Base-by-base conservation (phyloP, 2,888 invertebrate genomes). In the Lycaena phlaeas region DNA sequence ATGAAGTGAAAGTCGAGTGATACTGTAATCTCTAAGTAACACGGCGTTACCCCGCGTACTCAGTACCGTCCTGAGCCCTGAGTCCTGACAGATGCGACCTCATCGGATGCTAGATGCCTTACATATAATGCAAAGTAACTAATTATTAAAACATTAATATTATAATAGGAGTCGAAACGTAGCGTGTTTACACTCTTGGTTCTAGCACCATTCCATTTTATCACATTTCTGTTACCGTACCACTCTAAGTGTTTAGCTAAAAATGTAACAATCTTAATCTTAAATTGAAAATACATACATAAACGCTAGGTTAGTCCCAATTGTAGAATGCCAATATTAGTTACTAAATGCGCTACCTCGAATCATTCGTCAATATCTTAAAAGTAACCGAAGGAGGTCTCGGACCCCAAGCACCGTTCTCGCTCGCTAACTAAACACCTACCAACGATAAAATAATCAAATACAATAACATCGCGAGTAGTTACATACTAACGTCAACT, bases 181-280 rank as follows among this genome's bases (percentile, higher is more conserved):
- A 79, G 79, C 84, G 82, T 78, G 78, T 81, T 78, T 75, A 79
- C 84, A 84, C 82, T 78, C 79, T 75, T 79, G 84, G 78, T 84
- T 82, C 82, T 85, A 85, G 85, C 85, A 85, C 85, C 85, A 85
- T 85, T 78, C 85, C 85, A 71, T 84, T 85, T 82, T 85, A 85
- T 85, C 85, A 85, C 85, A 85, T 78, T 82, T 85, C 85, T 72
- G 85, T 85, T 85, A 85, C 81, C 81, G 84, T 85, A 85, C 85
- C 85, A 84, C 84, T 82, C 85, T 85, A 85, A 84, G 74, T 81
- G 78, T 85, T 85, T 82, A 79, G 84, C 79, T 85, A 85, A 84
- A n/a, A 81, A 75, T 85, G 78, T 84, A 85, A 85, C 85, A 85
- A 82, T 79, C 81, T 84, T 85, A 85, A 74, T 63, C 66, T 78